Evolutionary conservation across 2,888 invertebrate species (phyloP), one percentile per base, ranked within the genome.

Genomic region (Cybosia mesomella): DNA sequence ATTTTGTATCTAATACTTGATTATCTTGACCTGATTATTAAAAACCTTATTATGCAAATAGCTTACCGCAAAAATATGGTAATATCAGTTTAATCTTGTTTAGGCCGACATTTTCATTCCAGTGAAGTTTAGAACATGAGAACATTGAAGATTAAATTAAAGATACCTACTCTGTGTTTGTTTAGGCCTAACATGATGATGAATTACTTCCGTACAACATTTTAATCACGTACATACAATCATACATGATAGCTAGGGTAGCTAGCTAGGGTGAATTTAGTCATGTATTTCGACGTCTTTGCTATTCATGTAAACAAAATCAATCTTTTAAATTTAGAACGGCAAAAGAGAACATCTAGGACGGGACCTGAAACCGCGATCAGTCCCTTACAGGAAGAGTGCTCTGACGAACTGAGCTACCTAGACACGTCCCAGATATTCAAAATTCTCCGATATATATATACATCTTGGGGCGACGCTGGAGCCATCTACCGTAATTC

Each of bases 31-130:
- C 54, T 24, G 54, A 55, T 64, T 64, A 55, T 64, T 2, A 43
- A 39, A 64, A 54, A 66, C 58, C 53, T 59, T 53, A 55, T 67
- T 71, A 76, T 77, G 71, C 43, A 66, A 76, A 66, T 67, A 21
- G 8, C 21, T 60, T 18, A 55, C 28, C 59, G 62, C 67, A 65
- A 61, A n/a, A 61, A 66, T 49, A 65, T 61, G 61, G 18, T 59
- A 59, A 59, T 49, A 63, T 28, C n/a, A 34, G 61, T 61, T 15
- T 58, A 73, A 63, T 43, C 55, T 49, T 49, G 55, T 54, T 64
- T 67, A 73, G 68, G 58, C 49, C 34, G 53, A 72, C 70, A 76
- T 71, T 72, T 70, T 28, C 68, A 72, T 76, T 15, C 57, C 58
- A 15, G 49, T 55, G 5, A 49, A 22, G 60, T 67, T 57, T 58